phyloP scores from a whole-genome alignment of 2,113 vertebrate genomes.

The Chloebia gouldiae region DNA sequence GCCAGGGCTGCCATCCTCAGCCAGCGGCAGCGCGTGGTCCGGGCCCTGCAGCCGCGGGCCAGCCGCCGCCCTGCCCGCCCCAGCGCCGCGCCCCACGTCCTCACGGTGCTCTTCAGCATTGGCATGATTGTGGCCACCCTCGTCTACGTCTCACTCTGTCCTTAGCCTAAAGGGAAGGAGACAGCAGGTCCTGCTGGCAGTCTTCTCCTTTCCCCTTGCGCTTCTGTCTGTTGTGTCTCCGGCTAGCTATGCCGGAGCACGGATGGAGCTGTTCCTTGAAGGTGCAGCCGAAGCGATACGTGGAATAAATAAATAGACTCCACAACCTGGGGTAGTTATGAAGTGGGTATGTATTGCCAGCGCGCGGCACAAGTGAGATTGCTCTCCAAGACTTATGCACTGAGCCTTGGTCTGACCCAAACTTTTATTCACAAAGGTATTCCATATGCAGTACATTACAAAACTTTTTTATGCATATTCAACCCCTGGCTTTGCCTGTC shows the following conservation, averaged over 20 bases:
- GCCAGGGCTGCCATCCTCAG: constrained; percentile 78
- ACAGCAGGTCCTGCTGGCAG: neutral
- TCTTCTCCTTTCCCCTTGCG: neutral
- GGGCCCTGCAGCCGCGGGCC: constrained; percentile 63
- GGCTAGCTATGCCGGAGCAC: neutral
- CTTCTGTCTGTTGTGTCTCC: neutral
- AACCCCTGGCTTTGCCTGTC: no score
- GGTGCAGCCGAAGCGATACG: neutral
- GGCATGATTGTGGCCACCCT: neutral
- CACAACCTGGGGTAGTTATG: no score
- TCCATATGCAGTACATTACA: no score
- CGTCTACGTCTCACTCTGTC: neutral
- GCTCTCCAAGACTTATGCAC: no score
- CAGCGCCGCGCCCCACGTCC: neutral
- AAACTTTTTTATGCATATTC: no score
- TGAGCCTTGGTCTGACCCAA: no score
- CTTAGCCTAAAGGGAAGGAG: neutral
- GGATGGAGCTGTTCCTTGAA: neutral
- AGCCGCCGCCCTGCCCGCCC: fast-evolving
- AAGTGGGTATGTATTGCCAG: no score
- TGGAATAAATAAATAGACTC: no score
- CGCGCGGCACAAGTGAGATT: no score
- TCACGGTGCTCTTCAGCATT: neutral
- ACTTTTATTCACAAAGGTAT: no score
- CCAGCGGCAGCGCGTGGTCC: constrained; percentile 76